phyloP scores from a whole-genome alignment of 2,113 vertebrate genomes.

The Phalacrocorax brasilianus region DNA sequence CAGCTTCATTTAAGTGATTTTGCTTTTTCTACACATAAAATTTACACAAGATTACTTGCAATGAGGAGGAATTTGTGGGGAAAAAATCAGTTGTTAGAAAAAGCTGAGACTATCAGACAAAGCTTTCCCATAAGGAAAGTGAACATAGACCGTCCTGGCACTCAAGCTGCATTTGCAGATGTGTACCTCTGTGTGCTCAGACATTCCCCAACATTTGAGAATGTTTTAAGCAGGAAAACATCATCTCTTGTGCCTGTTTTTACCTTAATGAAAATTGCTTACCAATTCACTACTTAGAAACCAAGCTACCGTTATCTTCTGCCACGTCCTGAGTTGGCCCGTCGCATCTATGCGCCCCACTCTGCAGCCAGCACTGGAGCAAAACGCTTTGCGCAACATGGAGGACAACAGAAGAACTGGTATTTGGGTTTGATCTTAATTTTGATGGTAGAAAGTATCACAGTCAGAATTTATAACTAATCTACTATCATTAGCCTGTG shows the following conservation, averaged over 20 bases:
- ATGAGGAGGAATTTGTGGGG: background rate
- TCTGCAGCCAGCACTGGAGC: background rate
- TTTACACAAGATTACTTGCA: background rate
- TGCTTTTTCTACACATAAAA: background rate
- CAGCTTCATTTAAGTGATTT: background rate
- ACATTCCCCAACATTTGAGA: background rate
- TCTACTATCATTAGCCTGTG: background rate
- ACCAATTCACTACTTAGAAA: rapidly evolving
- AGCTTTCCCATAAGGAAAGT: background rate
- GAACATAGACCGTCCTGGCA: background rate
- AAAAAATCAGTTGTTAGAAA: background rate
- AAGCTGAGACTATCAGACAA: background rate
- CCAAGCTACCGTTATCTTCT: background rate
- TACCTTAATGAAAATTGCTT: background rate
- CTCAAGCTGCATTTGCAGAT: background rate
- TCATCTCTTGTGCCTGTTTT: background rate
- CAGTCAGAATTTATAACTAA: background rate
- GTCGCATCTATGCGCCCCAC: background rate
- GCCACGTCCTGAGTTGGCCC: rapidly evolving
- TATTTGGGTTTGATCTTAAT: background rate
- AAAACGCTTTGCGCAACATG: background rate
- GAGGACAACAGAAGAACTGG: background rate
- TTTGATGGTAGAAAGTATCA: background rate
- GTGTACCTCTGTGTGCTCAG: rapidly evolving
- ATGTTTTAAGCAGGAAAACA: background rate